phyloP scores from a whole-genome alignment of 92 coral and sea anemone genomes.

The Virgularia gustaviana region DNA sequence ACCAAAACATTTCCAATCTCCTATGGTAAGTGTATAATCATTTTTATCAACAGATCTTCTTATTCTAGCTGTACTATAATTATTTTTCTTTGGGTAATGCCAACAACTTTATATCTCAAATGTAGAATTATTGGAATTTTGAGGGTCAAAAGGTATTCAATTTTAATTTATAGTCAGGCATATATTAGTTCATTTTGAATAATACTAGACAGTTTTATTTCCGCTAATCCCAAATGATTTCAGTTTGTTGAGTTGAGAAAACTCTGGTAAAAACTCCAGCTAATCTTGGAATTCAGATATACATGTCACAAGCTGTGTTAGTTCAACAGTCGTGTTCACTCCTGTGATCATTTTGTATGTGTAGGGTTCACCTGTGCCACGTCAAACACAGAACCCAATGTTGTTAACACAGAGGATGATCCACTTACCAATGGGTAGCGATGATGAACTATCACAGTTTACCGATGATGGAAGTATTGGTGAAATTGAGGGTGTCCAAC shows the following conservation, averaged over 20 bases:
- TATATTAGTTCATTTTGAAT: not conserved
- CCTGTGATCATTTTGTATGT: not conserved
- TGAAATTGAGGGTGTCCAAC: constrained; percentile 40
- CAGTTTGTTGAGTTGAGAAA: too few relatives aligned
- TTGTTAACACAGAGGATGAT: constrained; percentile 18
- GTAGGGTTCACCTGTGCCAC: not conserved
- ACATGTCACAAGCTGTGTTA: not conserved
- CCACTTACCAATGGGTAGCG: constrained; percentile 12
- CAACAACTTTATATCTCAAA: too few relatives aligned
- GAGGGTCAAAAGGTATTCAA: too few relatives aligned
- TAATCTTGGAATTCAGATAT: too few relatives aligned
- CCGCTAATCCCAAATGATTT: too few relatives aligned
- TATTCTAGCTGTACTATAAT: constrained; percentile 18
- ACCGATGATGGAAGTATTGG: constrained; percentile 7
- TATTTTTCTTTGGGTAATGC: not conserved
- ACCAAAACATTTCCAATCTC: constrained; percentile 69
- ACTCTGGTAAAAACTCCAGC: too few relatives aligned
- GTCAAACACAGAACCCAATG: constrained; percentile 18
- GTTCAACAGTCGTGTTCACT: not conserved
- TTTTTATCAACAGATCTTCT: constrained; percentile 62
- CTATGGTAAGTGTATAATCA: constrained; percentile 78
- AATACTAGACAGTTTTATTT: too few relatives aligned
- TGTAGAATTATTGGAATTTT: too few relatives aligned
- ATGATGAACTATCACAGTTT: constrained; percentile 13
- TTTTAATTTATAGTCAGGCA: too few relatives aligned